Base-by-base conservation (phyloP, 2,113 vertebrate genomes). In the Phyllopteryx taeniolatus region DNA sequence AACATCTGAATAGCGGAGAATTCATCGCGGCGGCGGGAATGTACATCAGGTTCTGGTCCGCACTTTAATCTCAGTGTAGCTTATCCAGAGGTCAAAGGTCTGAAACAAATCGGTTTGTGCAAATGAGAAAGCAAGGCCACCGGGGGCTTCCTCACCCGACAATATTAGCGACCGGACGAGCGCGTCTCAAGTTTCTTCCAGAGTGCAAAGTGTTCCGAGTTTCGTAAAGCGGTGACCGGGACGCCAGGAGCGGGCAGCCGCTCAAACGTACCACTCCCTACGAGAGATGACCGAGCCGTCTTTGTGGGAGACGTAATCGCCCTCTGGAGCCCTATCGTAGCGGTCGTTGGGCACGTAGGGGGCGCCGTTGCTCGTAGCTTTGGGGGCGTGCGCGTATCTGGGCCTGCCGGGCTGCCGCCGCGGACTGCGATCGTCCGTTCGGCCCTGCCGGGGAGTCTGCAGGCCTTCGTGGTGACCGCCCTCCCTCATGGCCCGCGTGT, bases 271-370 rank as follows among this genome's bases (percentile, higher is more conserved):
- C 97, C 96, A 98, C 93, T 99, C 97, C 91, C 95, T 94, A 79
- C 98, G 95, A 64, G 98, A 99, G 92, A 99, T 98, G 90, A 99
- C 95, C 0, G 97, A 98, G 71, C 97, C 96, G 87, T 99, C 98
- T 88, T 94, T 93, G 89, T 98, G 96, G 75, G 97, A 96, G 89
- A 98, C 96, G 77, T 96, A 97, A 82, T 99, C 96, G 72, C 95
- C 94, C 82, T 96, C 94, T 2, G 94, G 94, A 70, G 95, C 95
- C 9, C 88, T 92, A 81, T 96, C 94, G 4, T 95, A 98, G 88
- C 92, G 93, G 86, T 95, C 94, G 63, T 94, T 95, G 71, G 91
- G 93, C 89, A 95, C 85, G 78, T 95, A 96, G 81, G 94, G 91
- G 90, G 95, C 91, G 90, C 94, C 92, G 15, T 93, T 92, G 79